Percentiles rank a stretch among this genome's conserved stretches.
phyloP scores from a whole-genome alignment of 2,888 invertebrate genomes.

The Octonoba sinensis region DNA sequence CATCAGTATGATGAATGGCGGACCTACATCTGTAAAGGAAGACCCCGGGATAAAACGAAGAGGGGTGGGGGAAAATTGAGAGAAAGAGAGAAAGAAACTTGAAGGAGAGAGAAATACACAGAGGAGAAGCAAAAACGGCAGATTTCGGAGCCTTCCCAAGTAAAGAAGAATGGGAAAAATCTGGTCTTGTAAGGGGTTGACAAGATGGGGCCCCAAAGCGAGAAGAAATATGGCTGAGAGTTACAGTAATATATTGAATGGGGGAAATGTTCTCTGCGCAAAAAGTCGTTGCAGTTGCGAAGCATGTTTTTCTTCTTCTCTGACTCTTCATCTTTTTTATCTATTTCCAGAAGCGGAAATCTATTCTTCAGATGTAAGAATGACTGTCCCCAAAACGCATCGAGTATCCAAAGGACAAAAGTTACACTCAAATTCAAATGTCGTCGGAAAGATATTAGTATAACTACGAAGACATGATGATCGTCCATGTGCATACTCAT shows the following conservation, averaged over 20 bases:
- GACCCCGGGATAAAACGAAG: constrained; percentile 15
- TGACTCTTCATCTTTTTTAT: too few relatives aligned
- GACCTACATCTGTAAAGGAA: constrained; percentile 49
- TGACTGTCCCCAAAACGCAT: constrained; percentile 54
- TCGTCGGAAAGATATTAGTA: constrained; percentile 59
- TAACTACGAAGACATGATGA: constrained; percentile 56
- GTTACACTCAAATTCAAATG: constrained; percentile 61
- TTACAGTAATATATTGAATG: constrained; percentile 62
- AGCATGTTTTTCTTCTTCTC: constrained; percentile 42
- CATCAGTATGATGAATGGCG: constrained; percentile 55
- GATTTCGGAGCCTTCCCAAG: constrained; percentile 41
- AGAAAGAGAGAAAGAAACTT: constrained; percentile 25
- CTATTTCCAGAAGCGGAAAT: constrained; percentile 48
- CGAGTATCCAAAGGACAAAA: constrained; percentile 56
- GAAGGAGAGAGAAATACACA: constrained; percentile 33
- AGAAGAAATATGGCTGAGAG: constrained; percentile 61
- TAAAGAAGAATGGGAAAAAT: constrained; percentile 40
- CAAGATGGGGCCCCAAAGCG: constrained; percentile 34
- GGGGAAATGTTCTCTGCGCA: constrained; percentile 50
- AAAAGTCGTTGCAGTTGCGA: constrained; percentile 45
- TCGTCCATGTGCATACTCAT: constrained; percentile 44
- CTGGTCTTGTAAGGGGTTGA: constrained; percentile 52
- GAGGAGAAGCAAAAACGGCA: constrained; percentile 47
- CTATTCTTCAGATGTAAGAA: constrained; percentile 55
- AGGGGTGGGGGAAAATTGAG: constrained; percentile 19